Base-by-base conservation (phyloP, 2,888 invertebrate species). In the Ypsolopha sequella region DNA sequence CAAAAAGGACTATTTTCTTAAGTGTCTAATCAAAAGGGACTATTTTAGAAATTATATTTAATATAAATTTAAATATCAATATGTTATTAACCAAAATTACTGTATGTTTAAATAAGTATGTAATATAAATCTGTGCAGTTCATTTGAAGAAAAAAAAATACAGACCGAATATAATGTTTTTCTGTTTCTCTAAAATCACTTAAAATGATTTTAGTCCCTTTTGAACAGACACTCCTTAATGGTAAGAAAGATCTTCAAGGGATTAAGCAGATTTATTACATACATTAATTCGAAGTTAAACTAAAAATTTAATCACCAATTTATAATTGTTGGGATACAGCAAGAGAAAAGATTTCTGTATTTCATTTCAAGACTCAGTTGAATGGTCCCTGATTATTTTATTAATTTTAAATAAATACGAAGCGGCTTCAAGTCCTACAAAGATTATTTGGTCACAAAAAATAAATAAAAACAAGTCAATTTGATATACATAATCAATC, bases 1-100 rank as follows among this genome's bases (percentile, higher is more conserved):
- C n/a, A n/a, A 55, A 53, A 63, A 67, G 66, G 62, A 62, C 63
- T 65, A 64, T n/a, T n/a, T n/a, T n/a, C n/a, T n/a, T n/a, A n/a
- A n/a, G n/a, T n/a, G n/a, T n/a, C n/a, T n/a, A n/a, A 68, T 64
- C 59, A 51, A 59, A 46, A 54, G 52, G 49, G 35, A 55, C 39
- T 50, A 50, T 51, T 48, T 54, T n/a, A n/a, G n/a, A 39, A 39
- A 39, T 39, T 7, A n/a, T 39, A 39, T 39, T 39, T 39, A 39
- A 39, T 9, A 6, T 7, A 39, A 39, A 6, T 9, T 36, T 10
- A 39, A 39, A 39, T 39, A 39, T 39, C 9, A 39, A n/a, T n/a
- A n/a, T n/a, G n/a, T 10, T 39, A 39, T 39, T 39, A n/a, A n/a
- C n/a, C n/a, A n/a, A n/a, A n/a, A n/a, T n/a, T n/a, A n/a, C n/a